Percentiles rank a stretch among this genome's conserved stretches.
Evolutionary conservation across 2,888 invertebrate genomes (phyloP).

Genomic region (Euplagia quadripunctaria): DNA sequence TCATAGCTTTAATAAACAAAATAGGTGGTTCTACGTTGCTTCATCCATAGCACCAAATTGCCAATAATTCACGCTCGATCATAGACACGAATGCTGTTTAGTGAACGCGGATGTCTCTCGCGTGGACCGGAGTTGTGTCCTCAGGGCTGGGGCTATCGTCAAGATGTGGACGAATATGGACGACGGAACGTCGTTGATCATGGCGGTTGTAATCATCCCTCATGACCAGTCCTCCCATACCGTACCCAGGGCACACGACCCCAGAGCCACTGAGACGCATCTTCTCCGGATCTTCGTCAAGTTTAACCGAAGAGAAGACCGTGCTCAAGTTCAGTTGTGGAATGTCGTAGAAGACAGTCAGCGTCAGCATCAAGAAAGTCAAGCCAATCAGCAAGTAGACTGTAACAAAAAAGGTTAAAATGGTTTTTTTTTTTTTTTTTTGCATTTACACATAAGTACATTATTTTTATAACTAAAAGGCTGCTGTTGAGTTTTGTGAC

Average conservation of each 20-base stretch:
- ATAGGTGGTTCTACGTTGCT: conserved; percentile 40
- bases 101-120: conserved; percentile 86
- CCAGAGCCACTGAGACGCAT: conserved; percentile 88
- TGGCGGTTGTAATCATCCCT: conserved; percentile 83
- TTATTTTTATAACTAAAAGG: too few species aligned
- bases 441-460: too few species aligned
- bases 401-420: conserved; percentile 66
- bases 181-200: conserved; percentile 88
- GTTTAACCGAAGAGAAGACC: conserved; percentile 90
- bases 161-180: conserved; percentile 89
- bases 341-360: conserved; percentile 95
- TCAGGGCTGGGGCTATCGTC: conserved; percentile 91
- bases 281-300: conserved; percentile 89
- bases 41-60: conserved; percentile 39
- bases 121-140: conserved; percentile 89
- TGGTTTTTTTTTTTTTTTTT: too few species aligned
- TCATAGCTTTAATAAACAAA: conserved; percentile 5
- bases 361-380: conserved; percentile 93
- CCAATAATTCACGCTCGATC: conserved; percentile 28
- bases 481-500: too few species aligned
- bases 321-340: conserved; percentile 95
- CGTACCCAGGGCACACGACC: conserved; percentile 81
- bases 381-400: conserved; percentile 94
- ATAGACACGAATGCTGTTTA: conserved; percentile 59
- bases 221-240: conserved; percentile 80